Base-by-base conservation (phyloP, 2,888 invertebrate genomes). In the Leuctra nigra region DNA sequence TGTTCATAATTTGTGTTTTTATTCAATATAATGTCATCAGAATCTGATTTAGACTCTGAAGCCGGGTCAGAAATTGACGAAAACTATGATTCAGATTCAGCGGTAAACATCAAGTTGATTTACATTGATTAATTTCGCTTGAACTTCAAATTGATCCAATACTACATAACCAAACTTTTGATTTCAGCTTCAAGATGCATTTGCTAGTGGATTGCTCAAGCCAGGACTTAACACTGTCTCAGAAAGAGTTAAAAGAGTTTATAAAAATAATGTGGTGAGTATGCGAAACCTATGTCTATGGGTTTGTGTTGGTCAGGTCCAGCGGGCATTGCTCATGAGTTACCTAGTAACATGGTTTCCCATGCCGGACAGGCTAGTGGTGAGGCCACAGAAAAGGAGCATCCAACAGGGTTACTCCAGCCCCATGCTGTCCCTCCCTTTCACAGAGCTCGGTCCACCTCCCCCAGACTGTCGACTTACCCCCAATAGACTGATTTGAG, bases 111-210 rank as follows among this genome's bases (percentile, higher is more conserved):
- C 4, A 20, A 4, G 33, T 1, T n/a, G n/a, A n/a, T n/a, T n/a
- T n/a, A n/a, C n/a, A n/a, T n/a, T n/a, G n/a, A n/a, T n/a, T n/a
- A n/a, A n/a, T n/a, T n/a, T n/a, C n/a, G n/a, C n/a, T n/a, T n/a
- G n/a, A n/a, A n/a, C n/a, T n/a, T n/a, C n/a, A n/a, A n/a, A n/a
- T n/a, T n/a, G n/a, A n/a, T n/a, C 7, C 7, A 25, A 4, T 20
- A 14, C 24, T 47, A 38, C 23, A 47, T 23, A 24, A 47, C 25
- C 25, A 13, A 11, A 47, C 24, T 47, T 24, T 33, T 47, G 22
- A n/a, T 25, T 73, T 54, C 68, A 95, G 93, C 73, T 97, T 56
- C 94, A 92, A 82, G 86, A 88, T 68, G 94, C 95, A 0, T 91
- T 93, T 70, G 84, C 84, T 0, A 82, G 84, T 65, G 95, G 95